Evolutionary conservation across 2,113 vertebrate species (phyloP).

Genomic region (Dromas ardeola): DNA sequence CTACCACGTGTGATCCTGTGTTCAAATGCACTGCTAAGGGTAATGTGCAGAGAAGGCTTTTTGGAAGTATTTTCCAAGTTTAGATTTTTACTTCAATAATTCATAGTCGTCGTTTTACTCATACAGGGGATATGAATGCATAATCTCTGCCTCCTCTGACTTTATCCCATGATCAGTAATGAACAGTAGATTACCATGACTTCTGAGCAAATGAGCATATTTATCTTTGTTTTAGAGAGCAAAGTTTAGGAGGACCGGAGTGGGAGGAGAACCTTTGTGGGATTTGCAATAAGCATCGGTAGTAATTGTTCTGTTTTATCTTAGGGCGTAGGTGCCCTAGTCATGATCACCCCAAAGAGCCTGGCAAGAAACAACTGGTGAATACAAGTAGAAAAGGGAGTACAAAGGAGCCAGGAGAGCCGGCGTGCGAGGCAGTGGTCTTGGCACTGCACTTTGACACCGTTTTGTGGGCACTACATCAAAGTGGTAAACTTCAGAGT

Average conservation of each 20-base stretch:
- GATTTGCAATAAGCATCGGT: background rate
- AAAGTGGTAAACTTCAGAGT: slow-evolving; percentile 55
- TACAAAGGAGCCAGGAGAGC: slow-evolving; percentile 34
- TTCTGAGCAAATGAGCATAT: background rate
- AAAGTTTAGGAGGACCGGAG: background rate
- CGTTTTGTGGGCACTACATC: background rate
- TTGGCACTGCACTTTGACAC: slow-evolving; percentile 42
- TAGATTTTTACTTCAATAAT: background rate
- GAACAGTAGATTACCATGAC: background rate
- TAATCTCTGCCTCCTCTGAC: background rate
- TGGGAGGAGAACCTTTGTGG: slow-evolving; percentile 29
- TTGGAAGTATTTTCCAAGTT: background rate
- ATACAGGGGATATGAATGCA: background rate
- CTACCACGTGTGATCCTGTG: background rate
- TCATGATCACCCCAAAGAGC: slow-evolving; percentile 9
- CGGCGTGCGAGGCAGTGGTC: background rate
- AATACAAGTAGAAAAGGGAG: slow-evolving; percentile 25
- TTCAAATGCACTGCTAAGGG: background rate
- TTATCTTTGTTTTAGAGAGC: slow-evolving; percentile 23
- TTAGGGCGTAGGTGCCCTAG: slow-evolving; percentile 31
- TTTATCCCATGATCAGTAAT: background rate
- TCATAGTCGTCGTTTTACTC: background rate
- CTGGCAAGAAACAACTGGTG: slow-evolving; percentile 46
- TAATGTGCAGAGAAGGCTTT: background rate
- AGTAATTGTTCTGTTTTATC: slow-evolving; percentile 51